Percentiles rank a stretch among this genome's conserved stretches.
Conservation (phyloP, 2,888 invertebrate genomes). For the Eupsilia transversa region DNA sequence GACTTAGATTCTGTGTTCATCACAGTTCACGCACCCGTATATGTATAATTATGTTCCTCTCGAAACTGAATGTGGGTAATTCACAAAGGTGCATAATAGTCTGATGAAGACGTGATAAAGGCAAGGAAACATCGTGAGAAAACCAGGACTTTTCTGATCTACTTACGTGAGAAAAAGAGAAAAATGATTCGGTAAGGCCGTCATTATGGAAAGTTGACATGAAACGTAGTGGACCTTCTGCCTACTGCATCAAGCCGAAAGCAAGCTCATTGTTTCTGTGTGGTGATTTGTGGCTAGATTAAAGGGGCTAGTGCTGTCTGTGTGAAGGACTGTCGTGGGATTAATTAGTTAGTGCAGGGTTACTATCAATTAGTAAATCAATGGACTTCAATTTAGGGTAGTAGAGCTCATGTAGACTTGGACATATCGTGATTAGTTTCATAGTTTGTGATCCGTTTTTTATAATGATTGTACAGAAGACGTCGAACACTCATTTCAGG, state of each 20-base stretch:
- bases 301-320: slow-evolving; percentile 7
- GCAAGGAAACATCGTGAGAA: no score
- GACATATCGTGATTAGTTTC: neutral
- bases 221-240: slow-evolving; percentile 9
- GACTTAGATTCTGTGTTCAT: no score
- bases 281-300: slow-evolving; percentile 27
- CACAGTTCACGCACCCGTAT: no score
- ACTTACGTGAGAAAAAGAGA: no score
- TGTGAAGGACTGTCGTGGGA: neutral
- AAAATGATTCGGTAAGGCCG: no score
- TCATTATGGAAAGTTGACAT: neutral
- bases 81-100: no score
- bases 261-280: slow-evolving; percentile 10
- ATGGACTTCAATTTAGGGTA: neutral
- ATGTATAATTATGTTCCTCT: no score
- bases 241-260: neutral
- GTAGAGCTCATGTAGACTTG: neutral
- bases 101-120: no score
- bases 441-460: neutral
- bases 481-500: neutral
- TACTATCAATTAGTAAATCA: slow-evolving; percentile 2
- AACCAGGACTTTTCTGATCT: no score
- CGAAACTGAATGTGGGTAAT: no score
- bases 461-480: neutral
- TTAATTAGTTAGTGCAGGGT: slow-evolving; percentile 10